These are phyloP conservation scores for Microcebus murinus DNA, from an alignment of 2,113 vertebrate species.

Conservation along the genomic window DNA sequence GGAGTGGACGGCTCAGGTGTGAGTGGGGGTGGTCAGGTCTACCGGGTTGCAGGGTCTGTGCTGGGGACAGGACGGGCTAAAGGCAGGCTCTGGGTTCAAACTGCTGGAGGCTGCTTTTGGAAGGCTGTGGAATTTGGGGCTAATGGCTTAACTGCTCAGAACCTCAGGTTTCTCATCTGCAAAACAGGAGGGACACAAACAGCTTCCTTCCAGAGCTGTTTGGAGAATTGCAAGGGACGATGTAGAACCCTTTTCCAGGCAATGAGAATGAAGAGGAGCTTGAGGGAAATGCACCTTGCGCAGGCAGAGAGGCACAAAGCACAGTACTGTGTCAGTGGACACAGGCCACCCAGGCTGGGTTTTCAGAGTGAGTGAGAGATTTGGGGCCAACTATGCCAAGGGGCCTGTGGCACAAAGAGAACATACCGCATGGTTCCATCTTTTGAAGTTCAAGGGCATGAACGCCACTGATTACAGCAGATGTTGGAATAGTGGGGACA, in stretches of 20 bases:
- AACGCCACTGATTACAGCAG: rapidly evolving
- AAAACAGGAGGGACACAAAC: not conserved
- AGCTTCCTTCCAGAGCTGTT: not conserved
- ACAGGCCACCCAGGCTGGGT: not conserved
- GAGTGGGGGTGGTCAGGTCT: not conserved
- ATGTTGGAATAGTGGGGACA: not conserved
- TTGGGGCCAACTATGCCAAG: not conserved
- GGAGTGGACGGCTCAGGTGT: not conserved
- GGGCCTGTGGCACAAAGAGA: not conserved
- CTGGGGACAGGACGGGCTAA: not conserved
- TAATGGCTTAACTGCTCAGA: not conserved
- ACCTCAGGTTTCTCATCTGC: not conserved
- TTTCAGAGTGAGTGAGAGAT: not conserved
- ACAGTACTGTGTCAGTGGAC: rapidly evolving
- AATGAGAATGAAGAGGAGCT: not conserved
- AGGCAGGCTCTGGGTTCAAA: not conserved
- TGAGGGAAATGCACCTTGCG: not conserved
- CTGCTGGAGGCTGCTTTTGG: not conserved
- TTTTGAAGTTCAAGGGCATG: not conserved
- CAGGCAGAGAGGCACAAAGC: not conserved
- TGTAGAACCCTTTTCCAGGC: not conserved
- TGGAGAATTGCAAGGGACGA: not conserved
- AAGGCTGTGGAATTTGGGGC: not conserved
- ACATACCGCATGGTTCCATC: not conserved
- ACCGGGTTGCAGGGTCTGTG: not conserved